phyloP scores from a whole-genome alignment of 53 echinoderm and acorn worm species.

The Antedon mediterranea region DNA sequence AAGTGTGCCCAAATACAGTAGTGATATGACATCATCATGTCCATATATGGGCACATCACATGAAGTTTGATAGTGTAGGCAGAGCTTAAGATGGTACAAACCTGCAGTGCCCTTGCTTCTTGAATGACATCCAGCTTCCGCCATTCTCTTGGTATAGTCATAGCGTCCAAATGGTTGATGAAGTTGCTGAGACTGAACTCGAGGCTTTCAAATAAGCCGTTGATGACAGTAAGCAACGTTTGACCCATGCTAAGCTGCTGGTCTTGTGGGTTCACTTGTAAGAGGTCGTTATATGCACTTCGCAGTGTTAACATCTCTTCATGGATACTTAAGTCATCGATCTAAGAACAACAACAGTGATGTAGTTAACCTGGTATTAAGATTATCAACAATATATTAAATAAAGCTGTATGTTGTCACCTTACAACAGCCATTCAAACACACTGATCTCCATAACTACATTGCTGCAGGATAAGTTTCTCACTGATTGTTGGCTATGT shows the following conservation, averaged over 20 bases:
- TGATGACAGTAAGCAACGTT: slow-evolving; percentile 52
- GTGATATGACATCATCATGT: no score
- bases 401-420: no score
- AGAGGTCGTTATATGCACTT: slow-evolving; percentile 37
- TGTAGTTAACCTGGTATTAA: no score
- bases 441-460: no score
- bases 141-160: slow-evolving; percentile 54
- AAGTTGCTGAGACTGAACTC: slow-evolving; percentile 44
- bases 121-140: slow-evolving; percentile 47
- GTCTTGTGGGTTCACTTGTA: slow-evolving; percentile 3
- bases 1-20: no score
- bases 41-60: no score
- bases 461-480: no score
- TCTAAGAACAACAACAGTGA: no score
- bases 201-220: slow-evolving; percentile 61
- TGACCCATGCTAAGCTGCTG: slow-evolving; percentile 55
- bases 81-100: slow-evolving; percentile 7
- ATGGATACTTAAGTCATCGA: slow-evolving; percentile 17
- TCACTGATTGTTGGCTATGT: no score
- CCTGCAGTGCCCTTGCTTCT: slow-evolving; percentile 49
- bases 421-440: no score
- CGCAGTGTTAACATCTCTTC: slow-evolving; percentile 35
- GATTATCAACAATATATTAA: no score
- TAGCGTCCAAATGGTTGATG: slow-evolving; percentile 30
- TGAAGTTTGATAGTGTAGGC: no score